Percentiles rank a stretch among this genome's conserved stretches.
Conservation (phyloP, 2,797 vertebrate species). For the Melanotaenia nigrans region DNA sequence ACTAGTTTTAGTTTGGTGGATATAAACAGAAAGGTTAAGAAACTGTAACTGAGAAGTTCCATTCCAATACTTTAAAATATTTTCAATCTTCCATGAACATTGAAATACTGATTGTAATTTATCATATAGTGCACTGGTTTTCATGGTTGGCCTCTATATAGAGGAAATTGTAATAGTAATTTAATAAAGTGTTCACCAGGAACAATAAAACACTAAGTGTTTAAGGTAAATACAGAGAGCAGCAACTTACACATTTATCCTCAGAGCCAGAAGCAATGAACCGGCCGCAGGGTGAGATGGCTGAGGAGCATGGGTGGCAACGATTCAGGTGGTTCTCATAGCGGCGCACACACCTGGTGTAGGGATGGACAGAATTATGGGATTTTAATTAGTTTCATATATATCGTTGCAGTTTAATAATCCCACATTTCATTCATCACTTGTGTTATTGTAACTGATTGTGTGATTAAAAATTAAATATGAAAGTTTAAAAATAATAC, state of each 20-base stretch:
- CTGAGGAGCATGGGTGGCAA: constrained; percentile 84
- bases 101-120: neutral
- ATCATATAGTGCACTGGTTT: neutral
- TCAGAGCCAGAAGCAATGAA: constrained; percentile 90
- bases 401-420: neutral
- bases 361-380: constrained; percentile 13
- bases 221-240: neutral
- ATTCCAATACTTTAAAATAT: neutral
- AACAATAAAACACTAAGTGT: neutral
- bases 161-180: neutral
- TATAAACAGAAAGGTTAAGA: neutral
- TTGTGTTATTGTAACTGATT: neutral
- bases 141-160: neutral
- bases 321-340: constrained; percentile 87
- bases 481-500: neutral
- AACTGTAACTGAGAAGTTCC: neutral
- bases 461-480: neutral
- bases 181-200: neutral
- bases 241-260: constrained; percentile 87
- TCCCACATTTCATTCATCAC: neutral
- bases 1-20: neutral
- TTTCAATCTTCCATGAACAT: neutral
- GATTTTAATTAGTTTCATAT: neutral
- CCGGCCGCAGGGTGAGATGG: constrained; percentile 89
- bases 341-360: constrained; percentile 87